Evolutionary conservation across 2,888 invertebrate species (phyloP).

Genomic region (Epsilonema sp.): DNA sequence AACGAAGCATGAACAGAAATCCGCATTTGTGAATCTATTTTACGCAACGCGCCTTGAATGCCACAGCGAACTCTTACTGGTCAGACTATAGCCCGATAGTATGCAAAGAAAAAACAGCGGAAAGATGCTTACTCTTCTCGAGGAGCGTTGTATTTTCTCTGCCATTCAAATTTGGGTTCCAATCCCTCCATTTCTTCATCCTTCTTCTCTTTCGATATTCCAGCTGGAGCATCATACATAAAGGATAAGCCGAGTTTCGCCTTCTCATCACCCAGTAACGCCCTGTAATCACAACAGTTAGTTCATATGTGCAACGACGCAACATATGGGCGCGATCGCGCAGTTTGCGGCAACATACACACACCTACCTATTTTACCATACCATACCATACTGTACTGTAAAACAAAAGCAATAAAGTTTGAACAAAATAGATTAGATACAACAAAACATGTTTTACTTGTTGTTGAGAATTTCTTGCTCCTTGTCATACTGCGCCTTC

Average conservation of each 20-base stretch:
- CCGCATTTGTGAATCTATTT: too few species aligned
- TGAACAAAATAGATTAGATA: too few species aligned
- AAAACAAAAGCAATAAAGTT: too few species aligned
- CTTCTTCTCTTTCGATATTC: constrained; percentile 35
- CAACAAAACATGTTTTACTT: constrained; percentile 42
- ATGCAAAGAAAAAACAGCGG: background rate
- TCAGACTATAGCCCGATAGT: too few species aligned
- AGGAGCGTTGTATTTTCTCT: constrained; percentile 93
- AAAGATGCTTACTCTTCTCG: constrained; percentile 50
- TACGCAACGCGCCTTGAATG: too few species aligned
- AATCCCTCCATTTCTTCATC: constrained; percentile 51
- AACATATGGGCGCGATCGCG: too few species aligned
- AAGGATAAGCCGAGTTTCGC: constrained; percentile 93
- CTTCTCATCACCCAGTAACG: constrained; percentile 90
- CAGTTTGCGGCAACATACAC: too few species aligned
- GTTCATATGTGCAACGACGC: constrained; percentile 3
- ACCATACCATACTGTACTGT: too few species aligned
- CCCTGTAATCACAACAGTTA: constrained; percentile 49
- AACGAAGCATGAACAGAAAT: too few species aligned
- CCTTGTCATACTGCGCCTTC: constrained; percentile 86
- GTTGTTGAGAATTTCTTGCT: constrained; percentile 93
- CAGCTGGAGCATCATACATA: constrained; percentile 98
- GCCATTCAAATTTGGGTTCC: constrained; percentile 99
- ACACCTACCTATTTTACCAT: too few species aligned
- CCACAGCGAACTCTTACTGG: too few species aligned